phyloP scores from a whole-genome alignment of 2,113 vertebrate species.

The Pithys albifrons region DNA sequence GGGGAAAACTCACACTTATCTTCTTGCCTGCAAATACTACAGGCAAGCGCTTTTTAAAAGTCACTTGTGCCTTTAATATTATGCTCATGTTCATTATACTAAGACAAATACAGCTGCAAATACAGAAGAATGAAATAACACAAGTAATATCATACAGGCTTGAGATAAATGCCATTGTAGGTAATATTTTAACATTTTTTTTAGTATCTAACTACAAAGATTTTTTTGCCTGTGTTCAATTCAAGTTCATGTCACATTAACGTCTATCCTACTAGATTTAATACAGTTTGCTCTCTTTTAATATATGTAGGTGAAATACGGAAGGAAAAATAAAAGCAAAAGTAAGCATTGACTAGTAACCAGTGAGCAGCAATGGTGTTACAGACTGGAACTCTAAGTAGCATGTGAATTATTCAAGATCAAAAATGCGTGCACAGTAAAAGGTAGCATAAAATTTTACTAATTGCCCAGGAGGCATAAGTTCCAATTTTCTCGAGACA shows the following conservation, averaged over 20 bases:
- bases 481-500: conserved; percentile 19
- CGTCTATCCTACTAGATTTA: neutral
- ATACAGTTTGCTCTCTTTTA: neutral
- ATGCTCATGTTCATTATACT: neutral
- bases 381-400: neutral
- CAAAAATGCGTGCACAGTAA: neutral
- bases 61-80: neutral
- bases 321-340: neutral
- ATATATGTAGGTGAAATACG: neutral
- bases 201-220: neutral
- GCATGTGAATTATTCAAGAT: neutral
- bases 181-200: neutral
- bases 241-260: neutral
- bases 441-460: neutral
- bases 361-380: neutral
- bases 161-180: neutral
- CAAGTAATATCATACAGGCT: neutral
- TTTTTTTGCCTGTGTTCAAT: neutral
- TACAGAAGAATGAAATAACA: neutral
- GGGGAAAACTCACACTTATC: neutral
- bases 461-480: neutral
- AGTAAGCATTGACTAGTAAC: neutral
- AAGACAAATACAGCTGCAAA: neutral
- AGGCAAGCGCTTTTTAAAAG: neutral
- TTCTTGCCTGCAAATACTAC: neutral